Conservation (phyloP, 1,140 invertebrate species). For the Lepidurus arcticus region DNA sequence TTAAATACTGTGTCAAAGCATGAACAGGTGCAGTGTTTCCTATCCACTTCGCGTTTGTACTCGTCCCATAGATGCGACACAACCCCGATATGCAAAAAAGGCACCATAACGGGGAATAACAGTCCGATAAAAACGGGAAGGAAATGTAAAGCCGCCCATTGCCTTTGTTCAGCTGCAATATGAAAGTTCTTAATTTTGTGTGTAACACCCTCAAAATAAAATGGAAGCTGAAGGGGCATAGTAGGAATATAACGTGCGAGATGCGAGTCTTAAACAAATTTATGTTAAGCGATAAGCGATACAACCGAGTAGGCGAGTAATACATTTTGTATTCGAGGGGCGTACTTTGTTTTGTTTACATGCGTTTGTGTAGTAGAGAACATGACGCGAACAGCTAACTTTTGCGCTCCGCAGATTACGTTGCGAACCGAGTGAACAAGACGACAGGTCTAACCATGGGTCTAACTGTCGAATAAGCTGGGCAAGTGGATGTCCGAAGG, state of each 20-base stretch:
- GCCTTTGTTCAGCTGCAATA: neutral
- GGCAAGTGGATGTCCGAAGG: no score
- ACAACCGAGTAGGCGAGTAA: neutral
- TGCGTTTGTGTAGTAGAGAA: no score
- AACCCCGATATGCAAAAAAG: conserved; percentile 58
- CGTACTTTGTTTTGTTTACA: no score
- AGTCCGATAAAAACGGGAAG: conserved; percentile 35
- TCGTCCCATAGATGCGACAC: conserved; percentile 65
- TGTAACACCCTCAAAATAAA: neutral
- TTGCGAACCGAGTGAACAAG: no score
- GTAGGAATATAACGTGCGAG: neutral
- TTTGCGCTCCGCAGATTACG: no score
- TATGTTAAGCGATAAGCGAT: neutral
- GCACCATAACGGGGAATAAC: conserved; percentile 49
- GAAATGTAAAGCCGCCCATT: conserved; percentile 29
- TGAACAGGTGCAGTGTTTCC: conserved; percentile 62
- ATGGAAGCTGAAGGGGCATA: neutral
- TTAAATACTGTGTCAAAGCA: conserved; percentile 78
- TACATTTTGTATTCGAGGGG: neutral
- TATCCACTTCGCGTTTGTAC: conserved; percentile 60
- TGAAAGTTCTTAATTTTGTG: neutral
- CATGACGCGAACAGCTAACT: no score
- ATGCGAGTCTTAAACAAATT: neutral
- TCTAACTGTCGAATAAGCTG: no score
- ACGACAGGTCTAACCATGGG: no score